Evolutionary conservation across 2,888 invertebrate genomes (phyloP).

Genomic region (Pseudoips prasinana): DNA sequence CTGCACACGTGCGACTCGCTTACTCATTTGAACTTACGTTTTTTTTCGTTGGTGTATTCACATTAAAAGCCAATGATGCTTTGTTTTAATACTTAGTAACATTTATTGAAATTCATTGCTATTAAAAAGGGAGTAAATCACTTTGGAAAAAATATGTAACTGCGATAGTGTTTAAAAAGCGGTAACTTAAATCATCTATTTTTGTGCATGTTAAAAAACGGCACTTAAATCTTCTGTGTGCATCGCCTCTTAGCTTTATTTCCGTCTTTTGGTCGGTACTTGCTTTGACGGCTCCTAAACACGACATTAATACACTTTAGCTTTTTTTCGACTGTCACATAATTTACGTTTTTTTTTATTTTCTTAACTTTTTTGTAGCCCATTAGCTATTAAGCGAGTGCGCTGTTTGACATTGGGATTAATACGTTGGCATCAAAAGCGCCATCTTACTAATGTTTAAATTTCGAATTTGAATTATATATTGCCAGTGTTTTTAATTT

Average conservation of each 20-base stretch:
- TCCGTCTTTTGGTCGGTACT: conserved; percentile 60
- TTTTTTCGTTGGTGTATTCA: conserved; percentile 10
- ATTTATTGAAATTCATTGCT: conserved; percentile 11
- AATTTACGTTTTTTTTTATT: conserved; percentile 68
- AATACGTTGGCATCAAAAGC: conserved; percentile 59
- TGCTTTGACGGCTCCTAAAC: conserved; percentile 77
- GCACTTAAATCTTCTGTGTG: conserved; percentile 42
- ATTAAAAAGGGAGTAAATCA: conserved; percentile 7
- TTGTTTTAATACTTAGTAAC: conserved; percentile 9
- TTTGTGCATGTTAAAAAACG: conserved; percentile 20
- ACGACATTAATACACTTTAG: conserved; percentile 76
- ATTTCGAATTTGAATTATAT: conserved; percentile 30
- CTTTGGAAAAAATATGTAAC: conserved; percentile 5
- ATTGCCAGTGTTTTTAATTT: conserved; percentile 6
- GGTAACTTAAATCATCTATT: conserved; percentile 28
- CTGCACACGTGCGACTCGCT: conserved; percentile 35
- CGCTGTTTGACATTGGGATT: conserved; percentile 65
- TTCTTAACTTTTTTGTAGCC: conserved; percentile 54
- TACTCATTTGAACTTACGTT: conserved; percentile 16
- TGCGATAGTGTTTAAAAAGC: conserved; percentile 10
- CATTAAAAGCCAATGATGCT: conserved; percentile 21
- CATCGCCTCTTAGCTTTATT: conserved; percentile 56
- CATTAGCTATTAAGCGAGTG: conserved; percentile 77
- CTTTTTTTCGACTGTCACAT: conserved; percentile 76
- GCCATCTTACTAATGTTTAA: conserved; percentile 36